These are phyloP conservation scores for Lagenorhynchus albirostris DNA, from an alignment of 2,113 vertebrate species.

Conservation along the genomic window DNA sequence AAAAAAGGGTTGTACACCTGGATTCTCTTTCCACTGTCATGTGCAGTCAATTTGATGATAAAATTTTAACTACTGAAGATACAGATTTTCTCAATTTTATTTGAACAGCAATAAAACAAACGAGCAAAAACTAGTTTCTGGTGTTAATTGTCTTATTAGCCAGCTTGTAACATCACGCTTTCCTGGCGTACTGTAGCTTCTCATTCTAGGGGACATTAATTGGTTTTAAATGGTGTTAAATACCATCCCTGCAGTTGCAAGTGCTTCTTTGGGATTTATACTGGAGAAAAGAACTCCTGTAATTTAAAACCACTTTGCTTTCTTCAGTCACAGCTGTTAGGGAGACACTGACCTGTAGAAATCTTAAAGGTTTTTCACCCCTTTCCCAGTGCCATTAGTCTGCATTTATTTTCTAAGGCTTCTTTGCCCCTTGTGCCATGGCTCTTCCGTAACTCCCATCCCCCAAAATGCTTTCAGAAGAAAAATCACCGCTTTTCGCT, in stretches of 20 bases:
- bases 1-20: background rate
- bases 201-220: conserved; percentile 71
- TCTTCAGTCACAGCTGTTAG: conserved; percentile 43
- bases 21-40: background rate
- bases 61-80: conserved; percentile 38
- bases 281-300: conserved; percentile 49
- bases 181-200: conserved; percentile 42
- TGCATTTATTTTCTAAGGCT: conserved; percentile 15
- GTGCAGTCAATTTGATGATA: background rate
- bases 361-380: background rate
- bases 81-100: background rate
- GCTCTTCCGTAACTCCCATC: conserved; percentile 49
- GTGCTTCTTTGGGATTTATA: conserved; percentile 71
- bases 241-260: conserved; percentile 66
- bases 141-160: conserved; percentile 52
- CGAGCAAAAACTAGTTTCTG: conserved; percentile 18
- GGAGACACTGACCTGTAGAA: conserved; percentile 54
- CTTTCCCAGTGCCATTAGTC: background rate
- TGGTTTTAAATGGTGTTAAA: conserved; percentile 74
- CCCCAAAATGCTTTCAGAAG: conserved; percentile 69
- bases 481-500: conserved; percentile 61
- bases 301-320: conserved; percentile 56
- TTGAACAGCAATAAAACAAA: background rate
- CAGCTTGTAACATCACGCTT: conserved; percentile 51
- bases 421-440: background rate